phyloP scores from a whole-genome alignment of 1,140 invertebrate species.

The Zaprionus taronus region DNA sequence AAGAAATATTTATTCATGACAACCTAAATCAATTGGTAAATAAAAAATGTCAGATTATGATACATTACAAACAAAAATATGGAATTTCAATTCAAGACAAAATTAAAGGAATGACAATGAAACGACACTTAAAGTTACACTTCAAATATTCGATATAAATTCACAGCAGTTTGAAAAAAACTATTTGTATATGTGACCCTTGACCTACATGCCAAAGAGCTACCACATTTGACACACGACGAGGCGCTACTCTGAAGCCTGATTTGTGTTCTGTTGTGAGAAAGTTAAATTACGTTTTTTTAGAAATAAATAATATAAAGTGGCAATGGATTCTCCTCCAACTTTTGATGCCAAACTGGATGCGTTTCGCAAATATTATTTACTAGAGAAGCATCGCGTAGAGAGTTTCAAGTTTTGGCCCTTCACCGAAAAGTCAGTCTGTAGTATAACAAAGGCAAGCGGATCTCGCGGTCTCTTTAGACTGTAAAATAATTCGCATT shows the following conservation, averaged over 20 bases:
- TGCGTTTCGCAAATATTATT: conserved; percentile 49
- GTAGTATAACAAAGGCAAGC: conserved; percentile 84
- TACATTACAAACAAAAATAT: neutral
- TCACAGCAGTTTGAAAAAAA: conserved; percentile 5
- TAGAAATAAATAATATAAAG: neutral
- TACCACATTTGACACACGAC: conserved; percentile 28
- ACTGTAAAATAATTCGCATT: neutral
- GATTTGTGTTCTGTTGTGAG: conserved; percentile 15
- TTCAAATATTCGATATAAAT: conserved; percentile 3
- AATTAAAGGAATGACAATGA: neutral
- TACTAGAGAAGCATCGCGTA: conserved; percentile 85
- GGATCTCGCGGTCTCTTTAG: neutral
- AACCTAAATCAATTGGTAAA: neutral
- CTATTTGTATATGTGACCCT: neutral
- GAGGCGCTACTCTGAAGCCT: conserved; percentile 48
- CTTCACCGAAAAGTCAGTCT: conserved; percentile 84
- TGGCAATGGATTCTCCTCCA: conserved; percentile 23
- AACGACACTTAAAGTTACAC: conserved; percentile 1
- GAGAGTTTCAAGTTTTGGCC: conserved; percentile 86
- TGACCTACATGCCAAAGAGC: conserved; percentile 84
- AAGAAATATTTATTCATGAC: neutral
- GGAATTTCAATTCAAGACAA: neutral
- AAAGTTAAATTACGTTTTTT: neutral
- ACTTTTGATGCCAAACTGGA: conserved; percentile 38
- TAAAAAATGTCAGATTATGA: neutral